phyloP scores from a whole-genome alignment of 2,113 vertebrate species.

The Lutjanus erythropterus region DNA sequence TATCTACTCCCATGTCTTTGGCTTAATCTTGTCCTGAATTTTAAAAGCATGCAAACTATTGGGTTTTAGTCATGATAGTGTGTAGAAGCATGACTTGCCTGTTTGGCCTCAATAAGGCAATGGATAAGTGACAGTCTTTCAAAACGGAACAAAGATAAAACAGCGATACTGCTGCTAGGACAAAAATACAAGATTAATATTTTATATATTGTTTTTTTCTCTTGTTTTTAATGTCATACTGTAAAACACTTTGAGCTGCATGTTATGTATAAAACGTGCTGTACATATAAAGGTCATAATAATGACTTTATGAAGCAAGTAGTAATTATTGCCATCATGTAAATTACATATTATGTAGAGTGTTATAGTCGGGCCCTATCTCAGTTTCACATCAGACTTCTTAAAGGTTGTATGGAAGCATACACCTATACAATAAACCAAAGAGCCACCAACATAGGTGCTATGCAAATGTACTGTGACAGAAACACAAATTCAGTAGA shows the following conservation, averaged over 20 bases:
- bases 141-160: too few relatives aligned
- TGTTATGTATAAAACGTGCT: too few relatives aligned
- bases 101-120: too few relatives aligned
- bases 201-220: too few relatives aligned
- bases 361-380: neutral
- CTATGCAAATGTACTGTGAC: constrained; percentile 69
- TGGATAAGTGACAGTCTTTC: too few relatives aligned
- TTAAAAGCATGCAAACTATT: neutral
- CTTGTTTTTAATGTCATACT: too few relatives aligned
- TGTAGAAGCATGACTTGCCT: too few relatives aligned
- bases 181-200: too few relatives aligned
- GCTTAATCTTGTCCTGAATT: neutral
- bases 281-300: too few relatives aligned
- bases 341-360: neutral
- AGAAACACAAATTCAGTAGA: constrained; percentile 76
- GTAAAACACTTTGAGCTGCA: too few relatives aligned
- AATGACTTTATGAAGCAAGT: neutral
- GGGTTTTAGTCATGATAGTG: too few relatives aligned
- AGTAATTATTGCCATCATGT: neutral
- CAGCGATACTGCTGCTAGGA: too few relatives aligned
- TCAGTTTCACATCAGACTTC: constrained; percentile 25
- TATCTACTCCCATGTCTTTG: neutral
- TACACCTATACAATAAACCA: constrained; percentile 49
- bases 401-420: constrained; percentile 12
- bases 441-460: constrained; percentile 18